Evolutionary conservation across 2,797 vertebrate species (phyloP).

Genomic region (Myotis pilosus): DNA sequence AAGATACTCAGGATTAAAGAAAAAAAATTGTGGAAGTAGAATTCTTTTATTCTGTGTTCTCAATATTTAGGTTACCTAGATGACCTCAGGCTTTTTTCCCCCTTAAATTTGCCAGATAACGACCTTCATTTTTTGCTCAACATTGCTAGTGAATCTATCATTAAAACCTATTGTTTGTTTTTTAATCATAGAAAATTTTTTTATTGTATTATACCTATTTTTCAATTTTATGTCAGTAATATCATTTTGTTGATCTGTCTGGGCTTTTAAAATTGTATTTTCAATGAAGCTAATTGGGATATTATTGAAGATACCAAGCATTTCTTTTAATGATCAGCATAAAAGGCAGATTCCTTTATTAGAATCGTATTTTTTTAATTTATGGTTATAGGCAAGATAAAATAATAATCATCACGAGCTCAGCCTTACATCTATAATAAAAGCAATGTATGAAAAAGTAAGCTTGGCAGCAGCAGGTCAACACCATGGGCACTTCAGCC

Average conservation of each 20-base stretch:
- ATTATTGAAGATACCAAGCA: conserved; percentile 31
- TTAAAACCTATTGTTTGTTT: neutral
- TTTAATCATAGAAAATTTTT: neutral
- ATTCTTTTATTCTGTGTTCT: conserved; percentile 5
- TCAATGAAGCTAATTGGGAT: conserved; percentile 47
- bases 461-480: neutral
- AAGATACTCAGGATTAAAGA: neutral
- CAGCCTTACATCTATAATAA: neutral
- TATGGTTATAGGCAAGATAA: neutral
- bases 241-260: conserved; percentile 32
- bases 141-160: neutral
- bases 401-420: neutral
- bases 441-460: neutral
- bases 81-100: neutral
- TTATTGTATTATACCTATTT: conserved; percentile 23
- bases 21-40: neutral
- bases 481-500: neutral
- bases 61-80: neutral
- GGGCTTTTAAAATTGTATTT: neutral
- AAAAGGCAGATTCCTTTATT: conserved; percentile 35
- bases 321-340: conserved; percentile 45
- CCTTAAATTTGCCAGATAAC: conserved; percentile 26
- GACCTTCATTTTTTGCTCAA: conserved; percentile 27
- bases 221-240: conserved; percentile 25
- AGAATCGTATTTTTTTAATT: conserved; percentile 35